These are phyloP conservation scores for Amblyjoppa fuscipennis DNA, from an alignment of 2,888 invertebrate species.

Conservation along the genomic window DNA sequence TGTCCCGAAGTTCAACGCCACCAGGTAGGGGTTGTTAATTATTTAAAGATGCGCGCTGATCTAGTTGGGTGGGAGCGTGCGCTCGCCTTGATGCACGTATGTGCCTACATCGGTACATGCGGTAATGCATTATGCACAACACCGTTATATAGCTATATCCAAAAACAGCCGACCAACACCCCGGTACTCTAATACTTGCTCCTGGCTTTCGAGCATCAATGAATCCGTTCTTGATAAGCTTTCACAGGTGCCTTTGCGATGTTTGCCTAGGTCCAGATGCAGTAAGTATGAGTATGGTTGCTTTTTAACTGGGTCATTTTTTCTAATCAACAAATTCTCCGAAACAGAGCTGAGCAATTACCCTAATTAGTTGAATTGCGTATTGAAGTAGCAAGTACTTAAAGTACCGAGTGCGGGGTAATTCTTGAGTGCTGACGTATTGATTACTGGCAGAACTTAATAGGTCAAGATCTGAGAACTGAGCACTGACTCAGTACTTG, in stretches of 20 bases:
- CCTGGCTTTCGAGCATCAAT: too few species aligned
- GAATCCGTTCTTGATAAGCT: too few species aligned
- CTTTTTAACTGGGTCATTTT: neutral
- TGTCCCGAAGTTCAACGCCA: conserved; percentile 39
- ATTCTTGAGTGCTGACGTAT: too few species aligned
- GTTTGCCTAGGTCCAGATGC: too few species aligned
- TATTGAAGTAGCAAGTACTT: too few species aligned
- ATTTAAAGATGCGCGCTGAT: conserved; percentile 16
- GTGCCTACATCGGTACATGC: neutral
- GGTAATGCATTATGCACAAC: conserved; percentile 4
- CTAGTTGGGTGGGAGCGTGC: neutral
- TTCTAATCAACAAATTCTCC: neutral
- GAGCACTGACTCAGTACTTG: too few species aligned
- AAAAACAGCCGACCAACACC: neutral
- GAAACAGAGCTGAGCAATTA: too few species aligned
- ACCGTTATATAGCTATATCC: neutral
- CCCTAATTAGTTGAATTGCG: too few species aligned
- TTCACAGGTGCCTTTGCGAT: too few species aligned
- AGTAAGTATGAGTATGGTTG: neutral
- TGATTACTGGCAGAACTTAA: too few species aligned
- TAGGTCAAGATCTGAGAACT: too few species aligned
- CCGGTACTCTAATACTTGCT: neutral
- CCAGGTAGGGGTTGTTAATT: conserved; percentile 31
- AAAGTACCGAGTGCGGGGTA: too few species aligned
- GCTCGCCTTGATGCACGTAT: neutral